Evolutionary conservation across 2,797 vertebrate species (phyloP), one percentile per base, ranked within the genome.

Genomic region (Lepidocolaptes lacrymiger): DNA sequence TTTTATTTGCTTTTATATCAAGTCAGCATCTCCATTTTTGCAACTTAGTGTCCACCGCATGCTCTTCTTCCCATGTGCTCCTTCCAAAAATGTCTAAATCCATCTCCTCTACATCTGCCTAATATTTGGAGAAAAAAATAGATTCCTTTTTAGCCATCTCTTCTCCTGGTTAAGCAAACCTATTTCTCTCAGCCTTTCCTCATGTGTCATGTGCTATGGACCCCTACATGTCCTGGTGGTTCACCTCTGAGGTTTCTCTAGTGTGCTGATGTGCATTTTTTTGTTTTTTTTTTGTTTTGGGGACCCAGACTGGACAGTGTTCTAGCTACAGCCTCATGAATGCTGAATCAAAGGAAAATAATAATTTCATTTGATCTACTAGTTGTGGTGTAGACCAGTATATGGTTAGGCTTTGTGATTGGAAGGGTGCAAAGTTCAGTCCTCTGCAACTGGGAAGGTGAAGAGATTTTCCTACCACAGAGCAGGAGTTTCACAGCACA

Each of bases 341-440:
- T 91, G 4, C 22, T 36, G 30, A 92, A 92, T 77, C 62, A 87
- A 95, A 94, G 34, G 17, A 83, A 91, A 89, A 77, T 4, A 56
- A 75, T 55, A 0, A 32, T 68, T 86, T 90, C 39, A 43, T 91
- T 94, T 89, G 84, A 92, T 79, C 58, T 89, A 18, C 28, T 69
- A 79, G 26, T 66, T 51, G 26, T 76, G 43, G 7, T 71, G 54
- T 16, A 83, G 52, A 80, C 28, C 49, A 55, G 69, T 78, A 90
- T 93, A 88, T 52, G 58, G 58, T 48, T 49, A 85, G 32, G 21
- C 51, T 88, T 92, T 76, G 62, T 75, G 68, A 27, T 12, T 94
- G 55, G n/a, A 94, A 89, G 37, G 14, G 36, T 64, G 11, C 63
- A 87, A 54, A 92, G 48, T 88, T 93, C 89, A 93, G 30, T 58